Base-by-base conservation (phyloP, 2,888 invertebrate genomes). In the Thereva unica region DNA sequence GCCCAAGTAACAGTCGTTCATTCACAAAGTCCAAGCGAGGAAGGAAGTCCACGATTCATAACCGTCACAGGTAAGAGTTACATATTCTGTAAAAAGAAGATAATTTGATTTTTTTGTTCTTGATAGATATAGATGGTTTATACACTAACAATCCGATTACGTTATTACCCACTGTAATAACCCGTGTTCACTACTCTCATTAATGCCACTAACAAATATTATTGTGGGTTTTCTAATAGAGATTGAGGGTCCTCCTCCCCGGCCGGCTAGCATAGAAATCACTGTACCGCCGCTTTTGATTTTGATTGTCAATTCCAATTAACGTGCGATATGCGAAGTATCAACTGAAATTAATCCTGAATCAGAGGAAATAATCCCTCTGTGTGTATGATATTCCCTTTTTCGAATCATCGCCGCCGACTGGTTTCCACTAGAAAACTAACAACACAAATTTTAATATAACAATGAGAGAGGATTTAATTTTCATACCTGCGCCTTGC, bases 41-140 rank as follows among this genome's bases (percentile, higher is more conserved):
- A 76, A 49, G 77, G 76, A 10, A 75, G 74, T 38, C 78, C 78
- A 2, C 77, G 76, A 45, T 80, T 75, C 56, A 80, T 80, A 3
- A 80, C 80, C 0, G 80, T 80, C 12, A 80, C 80, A 50, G 80
- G 80, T 80, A 71, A 75, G n/a, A n/a, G 74, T 69, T n/a, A 23
- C 34, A 34, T 37, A 10, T 37, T 41, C 52, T 52, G 7, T 55
- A 41, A 12, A 5, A 55, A 40, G 12, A n/a, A 5, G n/a, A 52
- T 23, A 23, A 23, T 23, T 23, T 23, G 23, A 2, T 23, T 23
- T 23, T 23, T 23, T 23, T 23, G 23, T 23, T 23, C 23, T 23
- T 23, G 23, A 23, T 23, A 23, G 23, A 23, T 23, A 23, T 23
- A n/a, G 23, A 23, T 23, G 23, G 2, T 23, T 23, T 23, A n/a